Percentiles rank a stretch among this genome's conserved stretches.
These are phyloP conservation scores for Cydia amplana DNA, from an alignment of 1,140 invertebrate species.

Conservation along the genomic window DNA sequence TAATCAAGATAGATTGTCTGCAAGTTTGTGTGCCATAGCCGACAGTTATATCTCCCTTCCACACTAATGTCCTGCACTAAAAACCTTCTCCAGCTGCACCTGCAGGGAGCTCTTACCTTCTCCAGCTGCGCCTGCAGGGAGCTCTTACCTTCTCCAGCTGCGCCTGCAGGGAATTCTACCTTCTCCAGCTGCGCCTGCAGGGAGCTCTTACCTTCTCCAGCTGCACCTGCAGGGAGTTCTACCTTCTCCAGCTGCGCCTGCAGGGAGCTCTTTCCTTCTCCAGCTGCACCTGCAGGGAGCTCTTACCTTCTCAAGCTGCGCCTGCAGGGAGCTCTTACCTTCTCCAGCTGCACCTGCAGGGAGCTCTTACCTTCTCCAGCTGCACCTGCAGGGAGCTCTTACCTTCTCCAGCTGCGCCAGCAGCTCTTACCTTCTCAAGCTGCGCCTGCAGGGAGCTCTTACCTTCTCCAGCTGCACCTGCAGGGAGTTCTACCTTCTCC, in stretches of 20 bases:
- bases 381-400: constrained; percentile 62
- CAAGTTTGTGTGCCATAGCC: too few relatives aligned
- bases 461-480: constrained; percentile 67
- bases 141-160: constrained; percentile 63
- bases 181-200: constrained; percentile 65
- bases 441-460: constrained; percentile 59
- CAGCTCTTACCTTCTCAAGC: constrained; percentile 59
- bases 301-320: constrained; percentile 63
- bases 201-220: constrained; percentile 60
- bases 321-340: constrained; percentile 58
- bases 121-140: constrained; percentile 64
- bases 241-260: constrained; percentile 68
- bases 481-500: constrained; percentile 58
- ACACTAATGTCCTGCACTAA: not conserved
- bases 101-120: constrained; percentile 60
- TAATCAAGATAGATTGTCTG: too few relatives aligned
- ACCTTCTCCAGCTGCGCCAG: too few relatives aligned
- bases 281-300: too few relatives aligned
- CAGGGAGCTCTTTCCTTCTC: too few relatives aligned
- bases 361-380: constrained; percentile 61
- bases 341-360: constrained; percentile 64
- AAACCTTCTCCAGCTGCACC: constrained; percentile 65
- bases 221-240: constrained; percentile 57
- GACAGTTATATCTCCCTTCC: too few relatives aligned
- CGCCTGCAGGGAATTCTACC: constrained; percentile 58